Evolutionary conservation across 2,797 vertebrate species (phyloP), one percentile per base, ranked within the genome.

Genomic region (Serranus cabrilla): DNA sequence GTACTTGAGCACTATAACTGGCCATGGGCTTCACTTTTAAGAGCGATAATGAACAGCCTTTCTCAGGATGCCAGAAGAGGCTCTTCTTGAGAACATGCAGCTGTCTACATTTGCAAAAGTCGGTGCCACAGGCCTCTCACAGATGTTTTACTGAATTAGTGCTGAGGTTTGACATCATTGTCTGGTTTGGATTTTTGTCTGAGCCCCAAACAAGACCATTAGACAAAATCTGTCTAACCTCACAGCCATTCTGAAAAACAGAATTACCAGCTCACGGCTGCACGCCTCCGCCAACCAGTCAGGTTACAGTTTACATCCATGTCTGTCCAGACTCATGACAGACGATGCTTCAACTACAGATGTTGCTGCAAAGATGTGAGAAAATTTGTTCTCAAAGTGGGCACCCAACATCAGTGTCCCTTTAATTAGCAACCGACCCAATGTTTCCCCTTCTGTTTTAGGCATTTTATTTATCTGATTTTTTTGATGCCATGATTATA

Each of bases 11-110:
- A 39, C 25, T 45, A 5, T 46, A 68, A 56, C 74, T 17, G 57
- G 68, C 75, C 64, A 64, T 1, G 4, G 56, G 67, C 62, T 71
- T 72, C 43, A 62, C 40, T 62, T 71, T 55, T 58, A 70, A 72
- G 54, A 57, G 61, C 73, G 27, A 66, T 34, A 66, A 73, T 68
- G 69, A 79, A 58, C 66, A 75, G 66, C 73, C 70, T 57, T 69
- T 71, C 51, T 80, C 54, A 61, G 80, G 77, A 71, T 40, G 66
- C 57, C 47, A 71, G 51, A 61, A 63, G 47, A 68, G 46, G 34
- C 63, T 76, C 45, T 50, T 74, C 58, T 62, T 68, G 47, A 78
- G 59, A 47, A 68, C 72, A 79, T 40, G 39, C 81, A 84, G 86
- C 56, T 71, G 82, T 82, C 59, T 63, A 9, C 16, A 65, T 82